Base-by-base conservation (phyloP, 2,113 vertebrate species). In the Apistogramma diplotaenia region DNA sequence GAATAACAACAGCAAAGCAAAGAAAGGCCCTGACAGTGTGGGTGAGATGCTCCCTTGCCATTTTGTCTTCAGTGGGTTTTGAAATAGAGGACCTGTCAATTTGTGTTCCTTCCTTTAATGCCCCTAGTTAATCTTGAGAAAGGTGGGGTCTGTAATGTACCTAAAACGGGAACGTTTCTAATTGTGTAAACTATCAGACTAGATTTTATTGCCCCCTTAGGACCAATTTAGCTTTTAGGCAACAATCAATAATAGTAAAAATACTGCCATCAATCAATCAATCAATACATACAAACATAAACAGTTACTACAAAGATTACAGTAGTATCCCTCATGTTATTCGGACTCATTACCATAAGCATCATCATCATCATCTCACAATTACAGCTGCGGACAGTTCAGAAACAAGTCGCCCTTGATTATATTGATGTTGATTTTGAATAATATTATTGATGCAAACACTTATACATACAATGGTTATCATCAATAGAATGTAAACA, bases 21-120 rank as follows among this genome's bases (percentile, higher is more conserved):
- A 85, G 90, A 91, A 88, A 91, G 93, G 85, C 89, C 94, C 92
- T 86, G 67, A 78, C 76, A 84, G 90, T 72, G 89, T 91, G 90
- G 87, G 93, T 85, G 82, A 87, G 77, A 59, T 75, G 81, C 87
- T 93, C 87, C 85, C 88, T 91, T 85, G 87, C 78, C 79, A 82
- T 89, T 91, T 89, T 80, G 82, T 83, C 83, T 81, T 77, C 79
- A 71, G 91, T 93, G 91, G 91, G 91, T 84, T 92, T 92, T 74
- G 84, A 91, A 91, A 92, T 85, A 78, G 54, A 85, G 83, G 87
- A 92, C 82, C 84, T 89, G 78, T 86, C 84, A 77, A 86, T 88
- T 88, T 86, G 75, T 89, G 77, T 79, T 79, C 71, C 83, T 81
- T 81, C 67, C 76, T 77, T 61, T 70, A 87, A 79, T 81, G 57